Evolutionary conservation across 1,140 invertebrate species (phyloP).

Genomic region (Trichoplusia ni): DNA sequence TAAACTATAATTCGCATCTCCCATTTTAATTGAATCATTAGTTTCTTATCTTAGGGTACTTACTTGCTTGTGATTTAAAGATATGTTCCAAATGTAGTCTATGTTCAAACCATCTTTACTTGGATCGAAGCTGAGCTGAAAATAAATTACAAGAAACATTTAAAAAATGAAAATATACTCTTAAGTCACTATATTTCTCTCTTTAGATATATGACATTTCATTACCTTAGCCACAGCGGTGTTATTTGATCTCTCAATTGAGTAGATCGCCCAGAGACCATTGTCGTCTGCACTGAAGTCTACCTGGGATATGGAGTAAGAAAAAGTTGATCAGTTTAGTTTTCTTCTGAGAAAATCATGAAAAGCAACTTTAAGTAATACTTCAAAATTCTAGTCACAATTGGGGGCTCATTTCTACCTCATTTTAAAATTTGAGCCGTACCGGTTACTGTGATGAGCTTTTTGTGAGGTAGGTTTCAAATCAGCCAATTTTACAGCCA

Average conservation of each 20-base stretch:
- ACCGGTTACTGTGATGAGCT: no score
- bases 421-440: no score
- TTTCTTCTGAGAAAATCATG: no score
- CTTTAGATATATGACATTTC: background rate
- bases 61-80: constrained; percentile 93
- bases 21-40: no score
- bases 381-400: no score
- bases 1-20: no score
- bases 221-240: constrained; percentile 92
- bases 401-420: no score
- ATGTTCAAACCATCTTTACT: constrained; percentile 73
- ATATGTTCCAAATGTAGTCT: constrained; percentile 91
- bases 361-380: no score
- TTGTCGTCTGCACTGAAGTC: constrained; percentile 98
- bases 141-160: constrained; percentile 30
- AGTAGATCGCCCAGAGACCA: constrained; percentile 93
- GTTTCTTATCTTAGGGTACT: constrained; percentile 36
- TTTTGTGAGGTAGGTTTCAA: no score
- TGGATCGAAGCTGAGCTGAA: constrained; percentile 71
- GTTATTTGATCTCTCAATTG: constrained; percentile 89
- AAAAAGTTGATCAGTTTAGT: no score
- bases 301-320: constrained; percentile 83
- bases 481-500: no score
- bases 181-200: no score
- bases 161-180: background rate